Conservation (phyloP, 2,888 invertebrate genomes). For the Melanostoma mellinum region DNA sequence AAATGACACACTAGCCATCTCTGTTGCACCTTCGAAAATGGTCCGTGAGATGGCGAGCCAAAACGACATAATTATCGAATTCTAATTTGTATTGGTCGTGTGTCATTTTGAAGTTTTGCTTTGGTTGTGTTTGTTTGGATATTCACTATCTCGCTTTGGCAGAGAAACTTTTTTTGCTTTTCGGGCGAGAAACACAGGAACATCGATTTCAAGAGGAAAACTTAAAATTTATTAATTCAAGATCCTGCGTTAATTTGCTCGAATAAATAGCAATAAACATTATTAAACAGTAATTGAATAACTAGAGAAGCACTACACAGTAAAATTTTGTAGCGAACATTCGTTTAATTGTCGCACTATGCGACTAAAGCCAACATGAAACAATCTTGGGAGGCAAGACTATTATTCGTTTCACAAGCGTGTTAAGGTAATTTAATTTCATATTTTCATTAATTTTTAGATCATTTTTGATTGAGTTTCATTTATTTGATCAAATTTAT, state of each 20-base stretch:
- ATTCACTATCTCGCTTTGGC: constrained; percentile 62
- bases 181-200: constrained; percentile 64
- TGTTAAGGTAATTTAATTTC: constrained; percentile 61
- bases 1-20: constrained; percentile 11
- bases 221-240: constrained; percentile 61
- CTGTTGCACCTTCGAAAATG: constrained; percentile 47
- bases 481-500: constrained; percentile 9
- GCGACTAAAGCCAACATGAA: constrained; percentile 58
- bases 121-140: constrained; percentile 64
- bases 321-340: constrained; percentile 36
- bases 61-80: constrained; percentile 61
- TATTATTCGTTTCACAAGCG: constrained; percentile 57
- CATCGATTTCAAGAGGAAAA: constrained; percentile 65
- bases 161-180: constrained; percentile 53
- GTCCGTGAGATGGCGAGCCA: constrained; percentile 36
- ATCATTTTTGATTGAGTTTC: constrained; percentile 28
- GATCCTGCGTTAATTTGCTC: constrained; percentile 38
- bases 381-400: constrained; percentile 51
- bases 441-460: not conserved
- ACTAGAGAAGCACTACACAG: constrained; percentile 13
- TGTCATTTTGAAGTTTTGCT: constrained; percentile 71
- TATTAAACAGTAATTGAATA: constrained; percentile 22
- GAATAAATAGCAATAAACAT: constrained; percentile 27
- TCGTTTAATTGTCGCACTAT: constrained; percentile 36
- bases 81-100: constrained; percentile 64